phyloP scores from a whole-genome alignment of 2,888 invertebrate genomes.

The Bombylius major region DNA sequence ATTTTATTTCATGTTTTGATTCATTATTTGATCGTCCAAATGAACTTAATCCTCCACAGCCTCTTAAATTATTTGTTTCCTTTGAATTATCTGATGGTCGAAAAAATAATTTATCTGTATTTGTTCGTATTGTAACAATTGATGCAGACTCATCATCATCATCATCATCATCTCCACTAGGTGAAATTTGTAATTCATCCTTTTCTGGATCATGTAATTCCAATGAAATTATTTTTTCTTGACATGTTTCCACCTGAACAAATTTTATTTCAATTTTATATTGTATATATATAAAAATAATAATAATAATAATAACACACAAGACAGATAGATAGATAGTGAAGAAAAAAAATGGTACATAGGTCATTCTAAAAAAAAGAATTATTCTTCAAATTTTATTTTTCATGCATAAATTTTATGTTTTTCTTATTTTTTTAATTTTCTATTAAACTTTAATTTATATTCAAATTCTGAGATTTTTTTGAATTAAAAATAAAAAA shows the following conservation, averaged over 20 bases:
- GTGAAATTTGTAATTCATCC: conserved; percentile 20
- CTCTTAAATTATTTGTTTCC: conserved; percentile 4
- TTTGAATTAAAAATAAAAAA: too few relatives aligned
- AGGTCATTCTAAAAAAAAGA: too few relatives aligned
- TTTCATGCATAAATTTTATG: too few relatives aligned
- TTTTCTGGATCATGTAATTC: conserved; percentile 52
- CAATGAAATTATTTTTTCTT: conserved; percentile 82
- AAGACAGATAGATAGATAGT: too few relatives aligned
- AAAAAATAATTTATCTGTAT: conserved; percentile 32
- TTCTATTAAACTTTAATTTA: too few relatives aligned
- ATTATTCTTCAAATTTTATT: too few relatives aligned
- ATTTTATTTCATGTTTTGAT: neutral
- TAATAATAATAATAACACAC: too few relatives aligned
- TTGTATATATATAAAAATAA: too few relatives aligned
- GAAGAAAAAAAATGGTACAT: too few relatives aligned
- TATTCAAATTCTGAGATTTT: too few relatives aligned
- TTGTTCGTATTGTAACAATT: conserved; percentile 38
- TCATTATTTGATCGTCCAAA: neutral
- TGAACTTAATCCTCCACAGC: neutral
- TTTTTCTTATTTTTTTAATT: too few relatives aligned
- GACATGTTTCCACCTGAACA: conserved; percentile 69
- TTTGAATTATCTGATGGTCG: conserved; percentile 22
- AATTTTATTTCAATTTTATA: neutral
- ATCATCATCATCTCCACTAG: conserved; percentile 34
- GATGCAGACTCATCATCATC: conserved; percentile 43